A percentile compares a stretch with the other conserved stretches of the same genome.
Evolutionary conservation across 2,888 invertebrate species (phyloP).

Genomic region (Epinotia nisella): DNA sequence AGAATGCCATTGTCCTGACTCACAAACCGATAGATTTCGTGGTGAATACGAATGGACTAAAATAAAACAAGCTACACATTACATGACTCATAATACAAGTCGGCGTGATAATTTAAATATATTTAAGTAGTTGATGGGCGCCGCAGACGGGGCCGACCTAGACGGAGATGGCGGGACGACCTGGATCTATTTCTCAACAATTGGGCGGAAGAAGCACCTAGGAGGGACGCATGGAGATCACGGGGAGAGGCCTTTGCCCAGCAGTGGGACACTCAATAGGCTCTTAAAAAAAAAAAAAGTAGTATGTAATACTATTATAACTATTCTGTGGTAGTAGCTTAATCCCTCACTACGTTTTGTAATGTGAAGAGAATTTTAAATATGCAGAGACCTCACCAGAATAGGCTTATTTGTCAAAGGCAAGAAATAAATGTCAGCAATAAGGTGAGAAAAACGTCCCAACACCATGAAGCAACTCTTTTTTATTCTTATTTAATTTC

Average conservation of each 20-base stretch:
- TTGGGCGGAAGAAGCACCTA: too few species aligned
- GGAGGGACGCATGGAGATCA: too few species aligned
- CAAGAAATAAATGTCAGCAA: slow-evolving; percentile 22
- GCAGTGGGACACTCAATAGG: too few species aligned
- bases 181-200: too few species aligned
- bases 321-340: too few species aligned
- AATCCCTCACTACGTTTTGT: slow-evolving; percentile 10
- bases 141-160: too few species aligned
- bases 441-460: slow-evolving; percentile 6
- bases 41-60: slow-evolving; percentile 71
- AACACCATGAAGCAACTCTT: slow-evolving; percentile 6
- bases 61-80: slow-evolving; percentile 59
- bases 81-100: slow-evolving; percentile 60
- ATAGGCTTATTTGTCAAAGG: slow-evolving; percentile 28
- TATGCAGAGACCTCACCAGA: background rate
- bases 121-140: too few species aligned
- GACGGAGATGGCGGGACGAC: too few species aligned
- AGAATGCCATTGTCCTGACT: slow-evolving; percentile 66
- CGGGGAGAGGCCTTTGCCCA: too few species aligned
- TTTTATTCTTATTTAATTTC: background rate
- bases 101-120: slow-evolving; percentile 41
- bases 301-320: too few species aligned
- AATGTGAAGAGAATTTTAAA: slow-evolving; percentile 19
- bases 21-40: slow-evolving; percentile 63
- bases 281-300: too few species aligned